A percentile compares a stretch with the other conserved stretches of the same genome.
phyloP scores from a whole-genome alignment of 2,113 vertebrate genomes.

The Sardina pilchardus region DNA sequence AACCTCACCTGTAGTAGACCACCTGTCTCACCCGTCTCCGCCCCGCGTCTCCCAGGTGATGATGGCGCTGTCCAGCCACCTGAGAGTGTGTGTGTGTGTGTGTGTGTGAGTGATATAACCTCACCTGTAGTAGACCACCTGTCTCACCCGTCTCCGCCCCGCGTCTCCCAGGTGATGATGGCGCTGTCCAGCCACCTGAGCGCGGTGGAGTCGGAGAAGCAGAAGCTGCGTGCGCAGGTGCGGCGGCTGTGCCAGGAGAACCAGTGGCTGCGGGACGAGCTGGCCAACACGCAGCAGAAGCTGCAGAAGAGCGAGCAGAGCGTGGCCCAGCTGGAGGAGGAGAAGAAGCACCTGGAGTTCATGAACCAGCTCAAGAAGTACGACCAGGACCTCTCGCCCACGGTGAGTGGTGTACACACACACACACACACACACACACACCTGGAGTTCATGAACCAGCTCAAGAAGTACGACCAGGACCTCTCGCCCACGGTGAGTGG shows the following conservation, averaged over 20 bases:
- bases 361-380: constrained; percentile 86
- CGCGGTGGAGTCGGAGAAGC: constrained; percentile 85
- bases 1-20: not conserved
- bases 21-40: too few relatives aligned
- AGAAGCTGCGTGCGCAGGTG: constrained; percentile 88
- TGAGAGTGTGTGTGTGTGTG: not conserved
- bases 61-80: too few relatives aligned
- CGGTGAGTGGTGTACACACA: constrained; percentile 61
- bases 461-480: constrained; percentile 82
- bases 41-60: too few relatives aligned
- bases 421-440: not conserved
- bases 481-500: constrained; percentile 66
- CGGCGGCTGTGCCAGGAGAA: constrained; percentile 95
- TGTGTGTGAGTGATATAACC: not conserved
- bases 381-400: constrained; percentile 73
- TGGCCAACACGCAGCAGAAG: constrained; percentile 95
- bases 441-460: too few relatives aligned
- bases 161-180: constrained; percentile 80
- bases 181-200: constrained; percentile 81
- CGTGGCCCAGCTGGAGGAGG: constrained; percentile 96
- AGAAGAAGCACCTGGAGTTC: constrained; percentile 91
- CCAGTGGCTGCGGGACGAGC: constrained; percentile 93
- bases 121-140: not conserved
- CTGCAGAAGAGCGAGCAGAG: constrained; percentile 93
- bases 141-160: not conserved